Conservation (phyloP, 2,888 invertebrate genomes). For the Eupithecia subfuscata region DNA sequence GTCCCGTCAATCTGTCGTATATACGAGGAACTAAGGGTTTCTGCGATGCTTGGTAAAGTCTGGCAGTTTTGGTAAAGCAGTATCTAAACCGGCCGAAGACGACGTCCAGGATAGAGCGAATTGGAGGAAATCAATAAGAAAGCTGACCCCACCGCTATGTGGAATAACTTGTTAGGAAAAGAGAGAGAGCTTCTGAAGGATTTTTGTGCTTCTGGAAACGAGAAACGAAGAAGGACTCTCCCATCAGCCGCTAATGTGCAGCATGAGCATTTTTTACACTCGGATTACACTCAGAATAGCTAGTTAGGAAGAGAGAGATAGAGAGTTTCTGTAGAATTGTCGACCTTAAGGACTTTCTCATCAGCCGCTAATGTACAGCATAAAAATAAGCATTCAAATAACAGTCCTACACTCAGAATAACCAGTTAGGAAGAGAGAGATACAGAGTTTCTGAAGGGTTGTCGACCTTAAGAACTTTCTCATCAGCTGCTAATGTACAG, state of each 20-base stretch:
- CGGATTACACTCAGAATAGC: too few species aligned
- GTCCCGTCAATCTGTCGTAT: conserved; percentile 50
- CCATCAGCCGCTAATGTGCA: not conserved
- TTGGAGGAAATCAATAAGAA: too few species aligned
- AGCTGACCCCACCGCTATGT: too few species aligned
- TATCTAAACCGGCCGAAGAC: not conserved
- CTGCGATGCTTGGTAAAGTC: not conserved
- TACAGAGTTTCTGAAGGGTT: too few species aligned
- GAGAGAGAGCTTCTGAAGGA: not conserved
- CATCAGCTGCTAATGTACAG: not conserved
- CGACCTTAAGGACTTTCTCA: not conserved
- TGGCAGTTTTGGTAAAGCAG: not conserved
- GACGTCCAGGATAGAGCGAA: too few species aligned
- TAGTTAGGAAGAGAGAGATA: too few species aligned
- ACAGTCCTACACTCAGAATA: too few species aligned
- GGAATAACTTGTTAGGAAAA: too few species aligned
- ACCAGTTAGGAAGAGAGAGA: too few species aligned
- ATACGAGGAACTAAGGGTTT: conserved; percentile 9
- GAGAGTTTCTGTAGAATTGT: too few species aligned
- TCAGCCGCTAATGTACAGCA: not conserved
- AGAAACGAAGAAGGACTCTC: not conserved
- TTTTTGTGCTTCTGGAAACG: too few species aligned
- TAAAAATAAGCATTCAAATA: not conserved
- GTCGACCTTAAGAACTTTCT: too few species aligned
- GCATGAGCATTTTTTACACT: not conserved